Conservation (phyloP, 2,888 invertebrate species). For the Matsumyia berberina region DNA sequence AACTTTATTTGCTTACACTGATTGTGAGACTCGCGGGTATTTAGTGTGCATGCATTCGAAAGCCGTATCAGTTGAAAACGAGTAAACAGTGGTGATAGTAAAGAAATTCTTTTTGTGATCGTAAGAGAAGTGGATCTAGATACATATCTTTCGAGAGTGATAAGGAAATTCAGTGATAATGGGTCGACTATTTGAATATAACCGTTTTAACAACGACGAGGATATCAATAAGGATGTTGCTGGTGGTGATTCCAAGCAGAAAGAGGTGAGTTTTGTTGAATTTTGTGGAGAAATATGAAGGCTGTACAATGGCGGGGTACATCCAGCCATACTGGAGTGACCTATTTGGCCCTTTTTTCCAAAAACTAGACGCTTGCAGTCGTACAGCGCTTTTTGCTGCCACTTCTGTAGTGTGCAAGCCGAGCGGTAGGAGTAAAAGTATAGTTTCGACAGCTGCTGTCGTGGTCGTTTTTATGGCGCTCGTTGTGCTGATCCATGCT, state of each 20-base stretch:
- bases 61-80: conserved; percentile 13
- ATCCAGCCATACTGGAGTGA: too few relatives aligned
- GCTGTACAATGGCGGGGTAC: too few relatives aligned
- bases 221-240: conserved; percentile 67
- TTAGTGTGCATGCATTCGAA: not conserved
- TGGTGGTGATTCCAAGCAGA: conserved; percentile 63
- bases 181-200: conserved; percentile 82
- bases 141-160: conserved; percentile 28
- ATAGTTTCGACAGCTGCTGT: too few relatives aligned
- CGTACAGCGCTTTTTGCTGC: too few relatives aligned
- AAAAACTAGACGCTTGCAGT: too few relatives aligned
- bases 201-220: conserved; percentile 80
- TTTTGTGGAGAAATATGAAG: too few relatives aligned
- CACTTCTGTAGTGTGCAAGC: too few relatives aligned
- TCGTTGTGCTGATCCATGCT: too few relatives aligned
- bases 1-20: not conserved
- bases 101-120: conserved; percentile 31
- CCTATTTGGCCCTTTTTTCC: too few relatives aligned
- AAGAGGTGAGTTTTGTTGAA: conserved; percentile 78
- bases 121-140: not conserved
- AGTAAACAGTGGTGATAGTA: conserved; percentile 9
- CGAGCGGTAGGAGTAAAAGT: too few relatives aligned
- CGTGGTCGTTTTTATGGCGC: too few relatives aligned
- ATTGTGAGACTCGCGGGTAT: conserved; percentile 3
- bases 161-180: conserved; percentile 72